Base-by-base conservation (phyloP, 2,888 invertebrate species). In the Acleris sparsana region DNA sequence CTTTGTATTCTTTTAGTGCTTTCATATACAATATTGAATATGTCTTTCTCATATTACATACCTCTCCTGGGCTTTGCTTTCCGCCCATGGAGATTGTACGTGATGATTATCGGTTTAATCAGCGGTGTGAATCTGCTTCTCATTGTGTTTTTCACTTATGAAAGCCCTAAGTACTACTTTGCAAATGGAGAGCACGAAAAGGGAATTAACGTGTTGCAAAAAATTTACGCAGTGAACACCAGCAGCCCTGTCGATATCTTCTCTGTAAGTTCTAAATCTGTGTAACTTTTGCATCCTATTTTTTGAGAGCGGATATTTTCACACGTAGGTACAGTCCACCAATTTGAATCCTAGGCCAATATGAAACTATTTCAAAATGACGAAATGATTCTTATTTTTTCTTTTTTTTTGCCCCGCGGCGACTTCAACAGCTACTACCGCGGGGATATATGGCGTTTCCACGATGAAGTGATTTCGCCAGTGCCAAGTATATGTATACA, bases 151-250 rank as follows among this genome's bases (percentile, higher is more conserved):
- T 51, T 49, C 29, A 44, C 43, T 11, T 43, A 52, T 51, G 66
- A 66, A 17, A 66, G 66, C 25, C 62, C 66, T 18, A 66, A 66
- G 53, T 66, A 53, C 33, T 61, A 61, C 29, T 55, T 66, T 18
- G 39, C 61, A 18, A 61, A 53, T 13, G 62, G 66, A 4, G 22
- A 59, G 6, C 39, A 66, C 16, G 56, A 61, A 5, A 51, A 61
- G 39, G 61, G 61, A 18, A 13, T 66, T 13, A n/a, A 29, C 7
- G 48, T 49, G 25, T 20, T 66, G n/a, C 48, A 13, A 53, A 55
- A 61, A 17, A 66, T 66, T 17, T 62, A 53, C 46, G 44, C 39
- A 25, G 33, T 22, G 1, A 66, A 66, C 20, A 56, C 66, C 39
- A 61, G 66, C 5, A 51, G 29, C 4, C 20, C 29, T 46, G 46